Evolutionary conservation across 2,113 vertebrate species (phyloP).

Genomic region (Salvelinus alpinus): DNA sequence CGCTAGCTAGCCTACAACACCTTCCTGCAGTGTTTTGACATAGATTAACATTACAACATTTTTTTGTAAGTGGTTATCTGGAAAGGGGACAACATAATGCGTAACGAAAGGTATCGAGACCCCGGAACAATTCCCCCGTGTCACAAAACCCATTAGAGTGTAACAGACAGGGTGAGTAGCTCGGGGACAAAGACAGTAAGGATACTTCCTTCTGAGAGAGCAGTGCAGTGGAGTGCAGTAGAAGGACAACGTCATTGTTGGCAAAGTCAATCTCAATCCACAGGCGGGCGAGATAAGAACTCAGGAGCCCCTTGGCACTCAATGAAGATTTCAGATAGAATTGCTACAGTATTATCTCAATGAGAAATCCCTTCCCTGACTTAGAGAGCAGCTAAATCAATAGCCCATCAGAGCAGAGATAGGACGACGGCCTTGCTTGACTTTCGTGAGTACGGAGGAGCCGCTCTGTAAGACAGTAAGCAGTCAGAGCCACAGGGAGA

Average conservation of each 20-base stretch:
- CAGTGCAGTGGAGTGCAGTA: slow-evolving; percentile 5
- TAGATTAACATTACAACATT: neutral
- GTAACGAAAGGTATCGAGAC: neutral
- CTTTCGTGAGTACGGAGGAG: neutral
- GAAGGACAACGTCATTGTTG: slow-evolving; percentile 24
- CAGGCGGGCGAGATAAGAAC: slow-evolving; percentile 40
- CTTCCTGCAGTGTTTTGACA: neutral
- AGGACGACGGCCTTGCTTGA: slow-evolving; percentile 8
- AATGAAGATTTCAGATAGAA: slow-evolving; percentile 46
- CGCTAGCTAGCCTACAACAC: neutral
- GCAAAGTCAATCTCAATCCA: slow-evolving; percentile 35
- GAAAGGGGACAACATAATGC: neutral
- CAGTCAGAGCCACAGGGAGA: neutral
- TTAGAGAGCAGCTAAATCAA: slow-evolving; percentile 39
- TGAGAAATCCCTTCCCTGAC: slow-evolving; percentile 40
- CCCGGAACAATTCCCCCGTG: neutral
- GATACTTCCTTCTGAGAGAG: slow-evolving; percentile 8
- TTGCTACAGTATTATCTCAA: slow-evolving; percentile 47
- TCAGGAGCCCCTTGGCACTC: slow-evolving; percentile 28
- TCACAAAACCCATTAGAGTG: neutral
- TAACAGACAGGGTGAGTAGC: slow-evolving; percentile 4
- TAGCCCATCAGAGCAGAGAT: slow-evolving; percentile 34
- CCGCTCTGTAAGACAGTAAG: neutral
- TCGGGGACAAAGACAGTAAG: slow-evolving; percentile 15
- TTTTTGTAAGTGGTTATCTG: neutral